Percentiles rank a stretch among this genome's conserved stretches.
These are phyloP conservation scores for Brassicogethes aeneus DNA, from an alignment of 2,888 invertebrate species.

Conservation along the genomic window DNA sequence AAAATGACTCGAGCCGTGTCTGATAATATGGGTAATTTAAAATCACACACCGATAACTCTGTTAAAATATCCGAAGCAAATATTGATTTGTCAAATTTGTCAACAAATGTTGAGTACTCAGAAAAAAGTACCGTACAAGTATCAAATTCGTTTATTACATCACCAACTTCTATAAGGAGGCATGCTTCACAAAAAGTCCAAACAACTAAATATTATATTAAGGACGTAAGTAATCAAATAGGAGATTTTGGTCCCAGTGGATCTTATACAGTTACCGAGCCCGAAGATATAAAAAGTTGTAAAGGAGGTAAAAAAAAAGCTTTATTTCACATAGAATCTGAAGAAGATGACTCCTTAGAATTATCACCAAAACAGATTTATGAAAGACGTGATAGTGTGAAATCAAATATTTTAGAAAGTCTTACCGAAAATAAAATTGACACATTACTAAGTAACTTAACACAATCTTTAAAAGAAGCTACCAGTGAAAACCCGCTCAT, in stretches of 20 bases:
- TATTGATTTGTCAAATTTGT: constrained; percentile 26
- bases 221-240: constrained; percentile 27
- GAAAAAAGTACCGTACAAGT: too few species aligned
- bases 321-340: constrained; percentile 42
- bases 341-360: constrained; percentile 33
- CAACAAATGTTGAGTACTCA: constrained; percentile 12
- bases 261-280: constrained; percentile 28
- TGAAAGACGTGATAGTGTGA: constrained; percentile 26
- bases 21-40: constrained; percentile 16
- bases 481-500: constrained; percentile 11
- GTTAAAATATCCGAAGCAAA: constrained; percentile 26
- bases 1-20: constrained; percentile 23
- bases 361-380: constrained; percentile 8
- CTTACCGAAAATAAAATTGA: constrained; percentile 30
- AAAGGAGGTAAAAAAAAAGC: constrained; percentile 31
- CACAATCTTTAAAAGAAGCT: constrained; percentile 20
- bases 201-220: too few species aligned
- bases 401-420: constrained; percentile 32
- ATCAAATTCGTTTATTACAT: too few species aligned
- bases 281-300: constrained; percentile 16
- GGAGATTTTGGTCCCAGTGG: too few species aligned
- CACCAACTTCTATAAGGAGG: too few species aligned
- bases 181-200: too few species aligned
- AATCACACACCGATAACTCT: constrained; percentile 10
- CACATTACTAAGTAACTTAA: constrained; percentile 22